Evolutionary conservation across 2,113 vertebrate species (phyloP).

Genomic region (Urocolius indicus): DNA sequence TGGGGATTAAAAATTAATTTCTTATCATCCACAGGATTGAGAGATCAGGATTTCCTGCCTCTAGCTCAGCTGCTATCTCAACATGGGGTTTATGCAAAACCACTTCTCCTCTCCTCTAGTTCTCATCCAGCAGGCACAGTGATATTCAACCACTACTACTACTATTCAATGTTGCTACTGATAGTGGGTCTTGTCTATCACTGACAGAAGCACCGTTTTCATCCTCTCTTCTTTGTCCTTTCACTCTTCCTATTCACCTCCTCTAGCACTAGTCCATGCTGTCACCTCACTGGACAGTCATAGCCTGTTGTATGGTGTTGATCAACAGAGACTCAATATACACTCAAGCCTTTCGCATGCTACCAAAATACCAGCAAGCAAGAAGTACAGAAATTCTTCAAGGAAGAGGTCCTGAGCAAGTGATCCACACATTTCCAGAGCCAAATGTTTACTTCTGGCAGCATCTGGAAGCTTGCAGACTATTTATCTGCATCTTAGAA

Average conservation of each 20-base stretch:
- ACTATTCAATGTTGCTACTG: neutral
- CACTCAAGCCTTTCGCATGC: neutral
- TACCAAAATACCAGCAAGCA: neutral
- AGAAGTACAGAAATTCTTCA: neutral
- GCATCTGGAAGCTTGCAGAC: slow-evolving; percentile 1
- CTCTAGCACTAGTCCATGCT: neutral
- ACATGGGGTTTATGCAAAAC: neutral
- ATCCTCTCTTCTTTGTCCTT: neutral
- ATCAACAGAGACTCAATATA: neutral
- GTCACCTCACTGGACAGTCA: neutral
- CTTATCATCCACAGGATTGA: neutral
- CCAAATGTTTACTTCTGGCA: neutral
- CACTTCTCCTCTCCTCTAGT: neutral
- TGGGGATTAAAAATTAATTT: neutral
- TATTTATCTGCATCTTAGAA: neutral
- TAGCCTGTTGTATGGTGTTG: neutral
- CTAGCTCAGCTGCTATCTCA: neutral
- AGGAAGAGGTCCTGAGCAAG: neutral
- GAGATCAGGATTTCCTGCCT: neutral
- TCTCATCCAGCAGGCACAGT: neutral
- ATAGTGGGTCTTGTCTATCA: neutral
- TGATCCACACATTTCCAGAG: neutral
- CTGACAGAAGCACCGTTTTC: neutral
- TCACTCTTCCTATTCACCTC: neutral
- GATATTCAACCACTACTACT: neutral